phyloP scores from a whole-genome alignment of 2,888 invertebrate genomes.

The Sarcophaga variegata region DNA sequence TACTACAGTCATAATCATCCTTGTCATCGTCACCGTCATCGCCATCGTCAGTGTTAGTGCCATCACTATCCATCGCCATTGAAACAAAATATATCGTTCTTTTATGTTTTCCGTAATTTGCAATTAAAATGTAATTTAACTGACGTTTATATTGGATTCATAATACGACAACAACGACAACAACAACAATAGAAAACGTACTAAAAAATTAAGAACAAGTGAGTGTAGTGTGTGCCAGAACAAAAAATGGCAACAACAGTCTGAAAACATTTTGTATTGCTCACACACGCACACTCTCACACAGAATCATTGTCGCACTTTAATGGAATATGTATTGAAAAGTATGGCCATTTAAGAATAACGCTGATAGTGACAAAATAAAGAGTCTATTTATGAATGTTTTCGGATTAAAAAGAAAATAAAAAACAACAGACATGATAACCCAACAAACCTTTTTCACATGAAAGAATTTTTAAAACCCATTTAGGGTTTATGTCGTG shows the following conservation, averaged over 20 bases:
- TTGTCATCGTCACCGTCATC: conserved; percentile 1
- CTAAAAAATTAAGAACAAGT: not conserved
- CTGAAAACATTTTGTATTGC: not conserved
- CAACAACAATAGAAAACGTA: not conserved
- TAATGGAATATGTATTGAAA: conserved; percentile 63
- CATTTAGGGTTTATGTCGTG: too few species aligned
- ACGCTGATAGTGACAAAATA: conserved; percentile 63
- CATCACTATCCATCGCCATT: conserved; percentile 45
- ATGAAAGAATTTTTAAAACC: too few species aligned
- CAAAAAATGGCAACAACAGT: conserved; percentile 20
- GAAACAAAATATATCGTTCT: conserved; percentile 59
- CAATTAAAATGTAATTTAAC: conserved; percentile 69
- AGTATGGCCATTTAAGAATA: conserved; percentile 54
- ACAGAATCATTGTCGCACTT: conserved; percentile 23
- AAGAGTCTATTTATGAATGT: conserved; percentile 53
- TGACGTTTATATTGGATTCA: conserved; percentile 68
- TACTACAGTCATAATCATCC: conserved; percentile 37
- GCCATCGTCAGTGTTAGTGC: not conserved
- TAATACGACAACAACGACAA: conserved; percentile 46
- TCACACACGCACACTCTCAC: not conserved
- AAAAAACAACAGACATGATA: not conserved
- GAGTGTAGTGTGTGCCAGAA: not conserved
- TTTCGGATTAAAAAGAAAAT: conserved; percentile 17
- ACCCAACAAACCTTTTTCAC: conserved; percentile 4
- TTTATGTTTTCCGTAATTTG: conserved; percentile 65